A percentile compares a stretch with the other conserved stretches of the same genome.
These are phyloP conservation scores for Rhabdomys dilectus DNA, from an alignment of 2,113 vertebrate species.

Conservation along the genomic window DNA sequence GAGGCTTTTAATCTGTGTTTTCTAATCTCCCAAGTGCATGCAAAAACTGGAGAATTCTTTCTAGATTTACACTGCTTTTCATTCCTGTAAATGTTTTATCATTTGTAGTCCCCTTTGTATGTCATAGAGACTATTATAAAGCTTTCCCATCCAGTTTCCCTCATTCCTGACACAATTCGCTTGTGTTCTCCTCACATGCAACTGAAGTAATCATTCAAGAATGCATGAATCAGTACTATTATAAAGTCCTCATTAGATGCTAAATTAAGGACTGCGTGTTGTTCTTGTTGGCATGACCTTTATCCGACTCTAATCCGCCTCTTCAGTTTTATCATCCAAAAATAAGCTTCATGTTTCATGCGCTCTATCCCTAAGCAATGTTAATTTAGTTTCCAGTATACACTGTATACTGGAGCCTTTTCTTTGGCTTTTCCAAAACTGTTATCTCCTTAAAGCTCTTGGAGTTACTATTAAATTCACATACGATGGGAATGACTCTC, in stretches of 20 bases:
- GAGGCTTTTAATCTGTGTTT: neutral
- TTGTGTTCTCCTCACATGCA: conserved; percentile 19
- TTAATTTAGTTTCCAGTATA: neutral
- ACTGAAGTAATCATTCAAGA: conserved; percentile 20
- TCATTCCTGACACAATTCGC: neutral
- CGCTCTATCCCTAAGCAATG: neutral
- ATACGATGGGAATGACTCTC: neutral
- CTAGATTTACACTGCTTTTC: neutral
- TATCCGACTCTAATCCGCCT: neutral
- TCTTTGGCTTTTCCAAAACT: neutral
- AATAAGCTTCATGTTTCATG: neutral
- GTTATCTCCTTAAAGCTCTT: neutral
- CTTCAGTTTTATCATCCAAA: conserved; percentile 8
- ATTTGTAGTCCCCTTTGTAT: neutral
- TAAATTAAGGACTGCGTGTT: conserved; percentile 43
- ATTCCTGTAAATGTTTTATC: neutral
- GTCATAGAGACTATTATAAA: neutral
- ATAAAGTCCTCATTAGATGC: neutral
- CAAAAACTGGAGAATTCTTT: neutral
- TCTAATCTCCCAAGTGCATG: neutral
- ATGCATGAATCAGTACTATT: neutral
- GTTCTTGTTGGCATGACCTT: neutral
- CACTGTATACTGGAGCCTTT: neutral
- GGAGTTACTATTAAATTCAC: neutral
- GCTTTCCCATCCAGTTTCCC: neutral